These are phyloP conservation scores for Pristionchus mayeri DNA, from an alignment of 2,888 invertebrate genomes.

Conservation along the genomic window DNA sequence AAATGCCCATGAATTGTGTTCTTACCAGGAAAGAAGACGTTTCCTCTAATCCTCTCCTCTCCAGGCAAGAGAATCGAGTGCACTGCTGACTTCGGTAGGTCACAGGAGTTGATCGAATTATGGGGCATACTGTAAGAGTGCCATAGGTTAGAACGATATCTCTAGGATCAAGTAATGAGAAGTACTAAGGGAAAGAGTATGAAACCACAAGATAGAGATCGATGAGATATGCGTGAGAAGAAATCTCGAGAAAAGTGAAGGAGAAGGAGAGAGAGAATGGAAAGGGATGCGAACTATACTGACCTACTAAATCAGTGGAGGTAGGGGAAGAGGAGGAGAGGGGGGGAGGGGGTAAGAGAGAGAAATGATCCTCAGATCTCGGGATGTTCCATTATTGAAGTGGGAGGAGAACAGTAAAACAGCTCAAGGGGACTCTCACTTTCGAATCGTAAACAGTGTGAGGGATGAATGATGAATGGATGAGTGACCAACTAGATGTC, in stretches of 20 bases:
- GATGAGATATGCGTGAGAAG: neutral
- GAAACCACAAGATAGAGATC: constrained; percentile 18
- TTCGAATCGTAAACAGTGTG: constrained; percentile 12
- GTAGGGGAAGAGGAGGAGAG: neutral
- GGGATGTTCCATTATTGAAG: constrained; percentile 21
- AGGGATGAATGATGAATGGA: neutral
- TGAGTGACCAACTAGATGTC: too few relatives aligned
- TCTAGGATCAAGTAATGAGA: neutral
- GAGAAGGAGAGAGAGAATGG: neutral
- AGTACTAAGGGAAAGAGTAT: neutral
- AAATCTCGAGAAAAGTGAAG: constrained; percentile 26
- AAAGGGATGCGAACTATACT: constrained; percentile 14
- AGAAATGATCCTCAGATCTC: neutral
- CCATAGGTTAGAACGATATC: too few relatives aligned
- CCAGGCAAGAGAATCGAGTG: constrained; percentile 64
- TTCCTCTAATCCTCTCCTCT: constrained; percentile 66
- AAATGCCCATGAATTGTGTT: too few relatives aligned
- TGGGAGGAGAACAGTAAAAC: constrained; percentile 15
- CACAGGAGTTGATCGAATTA: neutral
- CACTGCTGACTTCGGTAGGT: constrained; percentile 54
- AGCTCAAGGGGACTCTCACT: neutral
- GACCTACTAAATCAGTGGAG: constrained; percentile 38
- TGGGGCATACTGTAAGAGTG: neutral
- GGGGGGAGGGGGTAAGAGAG: neutral
- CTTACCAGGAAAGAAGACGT: constrained; percentile 61